Evolutionary conservation across 2,888 invertebrate species (phyloP), one percentile per base, ranked within the genome.

Genomic region (Arrhopalites spinosus): DNA sequence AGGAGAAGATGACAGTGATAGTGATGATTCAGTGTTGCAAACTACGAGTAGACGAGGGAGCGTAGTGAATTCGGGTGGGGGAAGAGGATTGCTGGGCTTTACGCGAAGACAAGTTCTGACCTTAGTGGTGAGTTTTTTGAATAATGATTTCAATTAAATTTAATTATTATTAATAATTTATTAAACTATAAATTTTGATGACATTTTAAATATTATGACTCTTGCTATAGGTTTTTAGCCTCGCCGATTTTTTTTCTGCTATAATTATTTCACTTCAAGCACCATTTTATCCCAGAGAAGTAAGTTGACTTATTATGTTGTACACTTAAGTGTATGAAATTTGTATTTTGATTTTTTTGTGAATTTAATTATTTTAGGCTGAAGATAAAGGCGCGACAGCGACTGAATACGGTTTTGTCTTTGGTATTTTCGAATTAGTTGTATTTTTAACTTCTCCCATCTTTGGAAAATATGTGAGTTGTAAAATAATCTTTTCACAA

Each of bases 231-330:
- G n/a, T n/a, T n/a, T n/a, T n/a, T n/a, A n/a, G n/a, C n/a, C n/a
- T n/a, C n/a, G n/a, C n/a, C n/a, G n/a, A 94, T 86, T 93, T 94
- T 86, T 92, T 92, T 83, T 92, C 93, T 85, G 93, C 93, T 1
- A 90, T 93, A 79, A 93, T 93, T 85, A 92, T 94, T 0, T 93
- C 93, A 0, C 86, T 94, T 1, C 93, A 94, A 84, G 93, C 94
- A 1, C 93, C 94, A 0, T 94, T 94, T 85, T 94, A 93, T 85
- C 94, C 94, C 0, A 88, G 89, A 84, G 93, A 93, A 90, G 93
- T 93, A 86, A 36, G 53, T 43, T 47, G 5, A 36, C 36, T 11
- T 11, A 36, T 36, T 3, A 36, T 7, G 11, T 7, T 36, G 36
- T 36, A 7, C 36, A 36, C 36, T 36, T 66, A 66, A 87, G 36